Base-by-base conservation (phyloP, 2,888 invertebrate species). In the Brenthis hecate region DNA sequence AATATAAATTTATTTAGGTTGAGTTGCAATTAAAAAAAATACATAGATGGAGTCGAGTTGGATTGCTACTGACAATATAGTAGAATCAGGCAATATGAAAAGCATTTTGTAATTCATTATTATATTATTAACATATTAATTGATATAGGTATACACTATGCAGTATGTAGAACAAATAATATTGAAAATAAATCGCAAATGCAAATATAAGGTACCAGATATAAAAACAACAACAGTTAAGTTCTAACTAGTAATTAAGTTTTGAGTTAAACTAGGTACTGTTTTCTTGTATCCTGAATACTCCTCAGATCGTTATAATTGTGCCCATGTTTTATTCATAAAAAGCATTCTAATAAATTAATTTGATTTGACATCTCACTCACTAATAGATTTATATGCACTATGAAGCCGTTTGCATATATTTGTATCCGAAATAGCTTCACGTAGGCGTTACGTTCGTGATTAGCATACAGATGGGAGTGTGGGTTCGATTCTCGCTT, bases 381-480 rank as follows among this genome's bases (percentile, higher is more conserved):
- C 74, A 70, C 68, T 74, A 75, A 77, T 75, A 77, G 75, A 80
- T 78, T 79, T 76, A 77, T 76, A 75, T 73, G 70, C 70, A 71
- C 65, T 62, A 65, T 54, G 69, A 71, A 69, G 71, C 75, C 77
- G 76, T 82, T 81, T 79, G 80, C 78, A 80, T 81, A 79, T 64
- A 78, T 79, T 78, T 77, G 75, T 77, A 71, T 72, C 70, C 68
- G 65, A 73, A 75, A 75, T 71, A 70, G 68, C 65, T 47, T 55
- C 65, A 68, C 69, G 78, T 79, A 74, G 79, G 78, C 78, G 80
- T 75, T 69, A 66, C 72, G 58, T 72, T 68, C 55, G 43, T 71
- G 68, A 81, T 82, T 81, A 80, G 72, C 80, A 82, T 81, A 79
- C 78, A 77, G 77, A 80, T 80, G 76, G 78, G 73, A 72, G 75